Percentiles rank a stretch among this genome's conserved stretches.
Conservation (phyloP, 1,140 invertebrate species). For the Polyergus mexicanus region DNA sequence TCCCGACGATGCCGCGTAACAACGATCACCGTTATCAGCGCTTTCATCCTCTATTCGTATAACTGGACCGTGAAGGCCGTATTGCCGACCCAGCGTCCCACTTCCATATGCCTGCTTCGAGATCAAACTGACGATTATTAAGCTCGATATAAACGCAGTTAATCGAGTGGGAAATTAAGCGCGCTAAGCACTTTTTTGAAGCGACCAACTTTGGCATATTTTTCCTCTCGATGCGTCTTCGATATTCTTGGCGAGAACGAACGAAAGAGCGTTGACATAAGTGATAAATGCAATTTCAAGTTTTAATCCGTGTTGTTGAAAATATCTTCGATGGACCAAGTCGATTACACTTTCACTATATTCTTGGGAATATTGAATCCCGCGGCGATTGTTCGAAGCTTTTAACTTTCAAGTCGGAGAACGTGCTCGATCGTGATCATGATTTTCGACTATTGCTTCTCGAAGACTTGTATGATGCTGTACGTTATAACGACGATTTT, state of each 20-base stretch:
- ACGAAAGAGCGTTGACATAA: neutral
- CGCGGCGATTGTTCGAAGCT: neutral
- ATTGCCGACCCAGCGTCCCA: neutral
- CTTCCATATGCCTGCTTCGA: neutral
- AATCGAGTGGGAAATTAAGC: slow-evolving; percentile 11
- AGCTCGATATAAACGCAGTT: slow-evolving; percentile 26
- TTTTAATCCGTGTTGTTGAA: neutral
- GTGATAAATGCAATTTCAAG: neutral
- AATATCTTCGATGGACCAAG: neutral
- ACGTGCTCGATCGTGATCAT: slow-evolving; percentile 27
- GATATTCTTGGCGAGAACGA: neutral
- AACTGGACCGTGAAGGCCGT: slow-evolving; percentile 54
- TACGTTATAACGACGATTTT: neutral
- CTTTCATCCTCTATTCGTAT: slow-evolving; percentile 7
- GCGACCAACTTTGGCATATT: neutral
- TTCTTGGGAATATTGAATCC: too few relatives aligned
- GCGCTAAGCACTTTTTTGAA: neutral
- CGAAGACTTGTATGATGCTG: slow-evolving; percentile 5
- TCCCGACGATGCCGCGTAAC: slow-evolving; percentile 9
- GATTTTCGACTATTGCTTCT: neutral
- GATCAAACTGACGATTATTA: slow-evolving; percentile 34
- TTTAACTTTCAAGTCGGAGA: neutral
- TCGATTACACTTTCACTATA: neutral
- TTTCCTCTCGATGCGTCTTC: neutral
- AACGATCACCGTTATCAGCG: neutral